Evolutionary conservation across 2,888 invertebrate genomes (phyloP).

Genomic region (Onthophagus sagittarius): DNA sequence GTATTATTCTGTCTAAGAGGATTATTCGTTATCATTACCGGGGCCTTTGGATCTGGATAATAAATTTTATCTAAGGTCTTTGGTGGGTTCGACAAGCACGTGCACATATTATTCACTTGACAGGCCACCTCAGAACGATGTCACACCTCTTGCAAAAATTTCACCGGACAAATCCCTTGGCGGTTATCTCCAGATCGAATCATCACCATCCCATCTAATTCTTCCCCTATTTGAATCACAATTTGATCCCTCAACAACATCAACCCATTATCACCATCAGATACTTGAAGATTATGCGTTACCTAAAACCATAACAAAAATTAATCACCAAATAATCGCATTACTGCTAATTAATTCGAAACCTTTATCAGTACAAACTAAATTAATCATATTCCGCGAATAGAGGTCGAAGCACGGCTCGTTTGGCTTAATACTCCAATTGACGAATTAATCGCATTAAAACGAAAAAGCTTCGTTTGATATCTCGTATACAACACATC

Average conservation of each 20-base stretch:
- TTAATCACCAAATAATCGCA: neutral
- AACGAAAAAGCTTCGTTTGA: neutral
- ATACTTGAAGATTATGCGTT: conserved; percentile 80
- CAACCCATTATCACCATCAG: conserved; percentile 77
- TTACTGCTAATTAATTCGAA: neutral
- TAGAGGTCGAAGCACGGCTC: neutral
- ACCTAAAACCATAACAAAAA: conserved; percentile 36
- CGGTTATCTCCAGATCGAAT: conserved; percentile 90
- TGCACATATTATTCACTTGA: conserved; percentile 40
- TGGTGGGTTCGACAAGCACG: conserved; percentile 32
- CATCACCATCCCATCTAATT: conserved; percentile 90
- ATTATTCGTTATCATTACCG: conserved; percentile 32
- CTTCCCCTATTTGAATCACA: conserved; percentile 87
- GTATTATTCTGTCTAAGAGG: conserved; percentile 34
- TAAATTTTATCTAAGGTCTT: conserved; percentile 40
- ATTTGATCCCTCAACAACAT: conserved; percentile 89
- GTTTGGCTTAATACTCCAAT: neutral
- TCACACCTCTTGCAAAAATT: conserved; percentile 94
- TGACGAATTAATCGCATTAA: neutral
- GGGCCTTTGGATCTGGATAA: conserved; percentile 34
- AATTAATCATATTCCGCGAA: neutral
- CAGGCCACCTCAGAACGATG: conserved; percentile 52
- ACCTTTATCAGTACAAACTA: neutral
- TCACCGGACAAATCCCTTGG: conserved; percentile 89
- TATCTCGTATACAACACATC: neutral